A percentile compares a stretch with the other conserved stretches of the same genome.
Evolutionary conservation across 2,797 vertebrate species (phyloP).

Genomic region (Rhincodon typus): DNA sequence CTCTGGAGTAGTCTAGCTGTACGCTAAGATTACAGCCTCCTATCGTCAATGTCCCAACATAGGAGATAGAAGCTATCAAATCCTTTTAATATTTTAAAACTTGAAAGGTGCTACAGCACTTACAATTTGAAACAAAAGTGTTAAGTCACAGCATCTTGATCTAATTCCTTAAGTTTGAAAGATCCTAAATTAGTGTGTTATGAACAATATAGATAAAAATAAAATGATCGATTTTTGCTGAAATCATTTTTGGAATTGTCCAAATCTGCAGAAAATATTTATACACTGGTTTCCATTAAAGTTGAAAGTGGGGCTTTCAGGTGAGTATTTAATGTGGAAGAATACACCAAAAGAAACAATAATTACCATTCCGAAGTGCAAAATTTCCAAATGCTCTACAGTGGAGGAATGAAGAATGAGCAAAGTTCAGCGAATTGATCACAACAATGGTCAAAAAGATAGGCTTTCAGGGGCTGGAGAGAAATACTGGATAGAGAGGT

Average conservation of each 20-base stretch:
- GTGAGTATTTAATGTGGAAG: neutral
- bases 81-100: neutral
- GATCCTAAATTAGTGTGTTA: neutral
- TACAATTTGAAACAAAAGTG: neutral
- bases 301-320: neutral
- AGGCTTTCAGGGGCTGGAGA: neutral
- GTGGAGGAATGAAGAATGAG: neutral
- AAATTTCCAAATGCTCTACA: neutral
- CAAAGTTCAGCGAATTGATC: neutral
- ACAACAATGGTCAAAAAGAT: neutral
- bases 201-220: neutral
- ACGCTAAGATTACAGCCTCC: too few relatives aligned
- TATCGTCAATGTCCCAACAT: neutral
- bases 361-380: neutral
- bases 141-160: neutral
- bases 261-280: neutral
- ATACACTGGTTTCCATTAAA: neutral
- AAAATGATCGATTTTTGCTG: neutral
- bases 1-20: too few relatives aligned
- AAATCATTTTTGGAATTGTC: neutral
- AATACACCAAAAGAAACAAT: neutral
- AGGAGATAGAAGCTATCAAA: neutral
- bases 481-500: too few relatives aligned
- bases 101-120: neutral
- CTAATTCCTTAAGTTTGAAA: neutral